Conservation (phyloP, 1,140 invertebrate species). For the Euura saliciscinereae region DNA sequence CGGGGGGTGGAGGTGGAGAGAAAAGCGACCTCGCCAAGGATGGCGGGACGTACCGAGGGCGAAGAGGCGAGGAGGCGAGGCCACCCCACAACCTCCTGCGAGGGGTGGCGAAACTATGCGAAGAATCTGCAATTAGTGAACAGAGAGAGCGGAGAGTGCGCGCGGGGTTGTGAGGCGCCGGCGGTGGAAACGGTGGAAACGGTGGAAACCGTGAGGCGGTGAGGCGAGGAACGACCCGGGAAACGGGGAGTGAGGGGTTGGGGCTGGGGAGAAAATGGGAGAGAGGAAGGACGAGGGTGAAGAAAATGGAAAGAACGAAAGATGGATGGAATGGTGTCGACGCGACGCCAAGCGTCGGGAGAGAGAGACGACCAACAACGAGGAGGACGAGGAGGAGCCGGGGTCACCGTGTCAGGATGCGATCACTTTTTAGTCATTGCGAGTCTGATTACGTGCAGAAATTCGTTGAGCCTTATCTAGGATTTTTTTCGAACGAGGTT, state of each 20-base stretch:
- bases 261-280: conserved; percentile 15
- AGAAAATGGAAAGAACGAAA: conserved; percentile 60
- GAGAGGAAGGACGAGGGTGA: conserved; percentile 29
- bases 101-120: conserved; percentile 80
- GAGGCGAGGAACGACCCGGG: conserved; percentile 29
- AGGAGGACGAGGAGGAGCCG: conserved; percentile 21
- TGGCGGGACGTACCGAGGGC: conserved; percentile 25
- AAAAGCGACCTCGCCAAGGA: conserved; percentile 10
- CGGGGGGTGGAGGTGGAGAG: conserved; percentile 10
- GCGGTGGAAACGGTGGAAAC: conserved; percentile 20
- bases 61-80: conserved; percentile 12
- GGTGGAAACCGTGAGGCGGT: conserved; percentile 23
- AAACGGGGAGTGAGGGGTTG: conserved; percentile 16
- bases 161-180: conserved; percentile 27
- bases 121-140: conserved; percentile 90
- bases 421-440: neutral
- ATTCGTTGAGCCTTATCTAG: no score
- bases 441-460: no score
- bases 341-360: conserved; percentile 19
- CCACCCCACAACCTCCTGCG: conserved; percentile 16
- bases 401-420: conserved; percentile 40
- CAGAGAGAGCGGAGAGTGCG: conserved; percentile 44
- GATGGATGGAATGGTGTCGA: conserved; percentile 53
- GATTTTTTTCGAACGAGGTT: no score
- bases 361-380: conserved; percentile 11